A percentile compares a stretch with the other conserved stretches of the same genome.
These are phyloP conservation scores for Parnassius apollo DNA, from an alignment of 2,888 invertebrate genomes.

Conservation along the genomic window DNA sequence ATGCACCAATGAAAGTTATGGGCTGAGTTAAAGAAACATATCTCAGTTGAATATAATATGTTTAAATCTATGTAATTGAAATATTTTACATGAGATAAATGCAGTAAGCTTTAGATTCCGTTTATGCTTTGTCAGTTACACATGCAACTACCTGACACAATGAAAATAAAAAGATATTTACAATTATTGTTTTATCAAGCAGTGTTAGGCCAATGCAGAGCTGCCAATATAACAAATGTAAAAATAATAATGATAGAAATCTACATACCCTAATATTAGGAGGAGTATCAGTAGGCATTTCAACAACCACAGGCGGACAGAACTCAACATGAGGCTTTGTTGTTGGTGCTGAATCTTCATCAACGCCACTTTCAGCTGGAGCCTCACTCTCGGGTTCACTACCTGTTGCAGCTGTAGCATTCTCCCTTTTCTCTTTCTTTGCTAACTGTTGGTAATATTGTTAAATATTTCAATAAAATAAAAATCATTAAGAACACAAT, in stretches of 20 bases:
- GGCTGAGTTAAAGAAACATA: background rate
- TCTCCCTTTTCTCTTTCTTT: conserved; percentile 73
- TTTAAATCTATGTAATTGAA: too few relatives aligned
- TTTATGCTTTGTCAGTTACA: background rate
- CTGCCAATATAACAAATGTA: background rate
- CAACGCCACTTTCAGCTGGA: conserved; percentile 68
- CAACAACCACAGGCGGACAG: conserved; percentile 82
- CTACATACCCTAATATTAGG: conserved; percentile 70
- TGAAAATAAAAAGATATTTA: conserved; percentile 4
- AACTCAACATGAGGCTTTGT: conserved; percentile 84
- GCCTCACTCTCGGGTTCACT: conserved; percentile 75
- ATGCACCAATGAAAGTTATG: background rate
- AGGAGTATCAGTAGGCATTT: conserved; percentile 77
- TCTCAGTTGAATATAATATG: background rate
- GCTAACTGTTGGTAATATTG: conserved; percentile 52
- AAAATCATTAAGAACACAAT: too few relatives aligned
- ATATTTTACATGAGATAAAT: too few relatives aligned
- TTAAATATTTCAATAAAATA: too few relatives aligned
- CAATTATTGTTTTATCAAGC: conserved; percentile 14
- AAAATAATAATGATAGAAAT: background rate
- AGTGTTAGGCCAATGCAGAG: background rate
- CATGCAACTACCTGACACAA: conserved; percentile 17
- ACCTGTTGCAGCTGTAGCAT: conserved; percentile 49
- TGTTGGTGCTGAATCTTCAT: conserved; percentile 58
- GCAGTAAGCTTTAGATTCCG: background rate